A percentile compares a stretch with the other conserved stretches of the same genome.
phyloP scores from a whole-genome alignment of 2,888 invertebrate genomes.

The Crocallis elinguaria region DNA sequence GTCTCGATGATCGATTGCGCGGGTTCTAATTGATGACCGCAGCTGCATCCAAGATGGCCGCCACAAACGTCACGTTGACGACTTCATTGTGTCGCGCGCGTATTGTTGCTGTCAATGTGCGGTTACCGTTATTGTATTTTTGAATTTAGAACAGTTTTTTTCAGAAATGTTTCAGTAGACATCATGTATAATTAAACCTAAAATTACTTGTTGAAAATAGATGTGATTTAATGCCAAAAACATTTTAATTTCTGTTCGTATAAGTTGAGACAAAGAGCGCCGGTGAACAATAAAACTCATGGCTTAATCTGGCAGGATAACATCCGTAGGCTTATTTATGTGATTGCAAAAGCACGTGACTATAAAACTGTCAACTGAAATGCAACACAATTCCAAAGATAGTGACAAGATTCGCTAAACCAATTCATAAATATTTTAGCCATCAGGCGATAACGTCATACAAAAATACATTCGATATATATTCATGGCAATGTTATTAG shows the following conservation, averaged over 20 bases:
- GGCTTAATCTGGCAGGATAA: no score
- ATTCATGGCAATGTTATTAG: background rate
- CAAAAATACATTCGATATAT: conserved; percentile 8
- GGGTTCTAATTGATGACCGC: conserved; percentile 55
- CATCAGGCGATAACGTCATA: conserved; percentile 15
- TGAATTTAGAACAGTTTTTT: background rate
- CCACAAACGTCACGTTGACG: conserved; percentile 49
- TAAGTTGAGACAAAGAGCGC: no score
- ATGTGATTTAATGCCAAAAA: no score
- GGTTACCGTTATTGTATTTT: conserved; percentile 14
- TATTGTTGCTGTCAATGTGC: conserved; percentile 23
- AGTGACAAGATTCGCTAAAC: conserved; percentile 16
- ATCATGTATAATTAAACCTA: background rate
- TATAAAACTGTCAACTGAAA: no score
- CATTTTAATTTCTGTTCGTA: no score
- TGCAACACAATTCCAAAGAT: conserved; percentile 11
- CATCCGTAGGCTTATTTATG: no score
- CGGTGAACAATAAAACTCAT: no score
- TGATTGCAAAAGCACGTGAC: background rate
- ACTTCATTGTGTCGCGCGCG: conserved; percentile 59
- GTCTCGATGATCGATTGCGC: conserved; percentile 64
- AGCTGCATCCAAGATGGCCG: conserved; percentile 66
- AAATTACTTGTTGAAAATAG: no score
- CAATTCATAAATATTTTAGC: conserved; percentile 7
- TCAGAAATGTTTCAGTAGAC: background rate